Evolutionary conservation across 2,797 vertebrate genomes (phyloP).

Genomic region (Channa striata): DNA sequence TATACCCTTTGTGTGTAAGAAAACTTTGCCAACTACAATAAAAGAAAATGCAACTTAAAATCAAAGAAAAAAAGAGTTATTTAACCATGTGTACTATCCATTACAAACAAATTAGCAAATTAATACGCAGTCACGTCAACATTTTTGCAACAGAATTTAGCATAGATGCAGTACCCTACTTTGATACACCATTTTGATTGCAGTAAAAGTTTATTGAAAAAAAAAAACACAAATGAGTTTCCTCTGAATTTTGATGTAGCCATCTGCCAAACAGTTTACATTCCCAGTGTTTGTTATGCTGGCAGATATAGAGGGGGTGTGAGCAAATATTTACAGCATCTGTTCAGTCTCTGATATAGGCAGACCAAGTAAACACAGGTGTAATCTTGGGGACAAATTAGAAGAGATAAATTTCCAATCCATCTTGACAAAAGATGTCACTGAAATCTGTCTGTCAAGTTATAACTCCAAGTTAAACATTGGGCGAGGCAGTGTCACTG

Average conservation of each 20-base stretch:
- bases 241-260: constrained; percentile 45
- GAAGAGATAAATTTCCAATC: constrained; percentile 24
- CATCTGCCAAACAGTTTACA: constrained; percentile 57
- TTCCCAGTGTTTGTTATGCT: constrained; percentile 28
- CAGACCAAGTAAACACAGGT: constrained; percentile 37
- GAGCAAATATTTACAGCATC: constrained; percentile 55
- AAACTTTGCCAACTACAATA: constrained; percentile 25
- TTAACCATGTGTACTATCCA: neutral
- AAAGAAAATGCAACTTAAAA: constrained; percentile 20
- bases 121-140: constrained; percentile 27
- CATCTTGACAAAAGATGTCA: constrained; percentile 13
- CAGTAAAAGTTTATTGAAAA: constrained; percentile 7
- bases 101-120: constrained; percentile 37
- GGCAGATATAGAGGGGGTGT: constrained; percentile 29
- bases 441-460: neutral
- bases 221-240: neutral
- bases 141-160: constrained; percentile 22
- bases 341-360: constrained; percentile 30
- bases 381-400: constrained; percentile 26
- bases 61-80: neutral
- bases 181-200: constrained; percentile 19
- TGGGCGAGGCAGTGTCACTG: neutral
- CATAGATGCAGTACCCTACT: neutral
- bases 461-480: constrained; percentile 1
- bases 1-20: constrained; percentile 36